Evolutionary conservation across 2,797 vertebrate genomes (phyloP), one percentile per base, ranked within the genome.

Genomic region (Gallinago stenura): DNA sequence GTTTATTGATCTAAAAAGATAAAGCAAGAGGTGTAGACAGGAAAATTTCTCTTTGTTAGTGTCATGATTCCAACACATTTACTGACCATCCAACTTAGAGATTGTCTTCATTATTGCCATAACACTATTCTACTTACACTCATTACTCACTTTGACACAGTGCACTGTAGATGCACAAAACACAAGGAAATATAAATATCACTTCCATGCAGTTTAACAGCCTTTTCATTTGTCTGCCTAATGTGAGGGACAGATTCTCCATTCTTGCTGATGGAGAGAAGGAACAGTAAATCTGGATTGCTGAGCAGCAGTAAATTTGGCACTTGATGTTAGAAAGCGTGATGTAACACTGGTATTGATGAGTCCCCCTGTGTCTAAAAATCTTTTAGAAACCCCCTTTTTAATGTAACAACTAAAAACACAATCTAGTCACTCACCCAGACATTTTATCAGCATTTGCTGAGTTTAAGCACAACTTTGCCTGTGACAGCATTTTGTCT

Each of bases 1-100:
- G 93, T 96, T 94, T 97, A 97, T 97, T 95, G 96, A 96, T 96
- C 77, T 70, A 81, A 93, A 72, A 96, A 97, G 86, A 96, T 53
- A 92, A 96, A 97, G 87, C 64, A 92, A 78, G 92, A 95, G 69
- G 76, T 80, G 45, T 65, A 87, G 88, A 81, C 41, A 73, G 48
- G 58, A 96, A 70, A 86, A 87, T 97, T 94, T 90, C 83, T 97
- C 93, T 97, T 91, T 95, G 95, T 97, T 97, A 96, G 57, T 48
- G 50, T 62, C 87, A 77, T 70, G 91, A 96, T 91, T 95, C 86
- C 66, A 53, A 24, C 12, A 88, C 68, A 65, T 92, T 91, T 94
- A 96, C 87, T 84, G 91, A 93, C 91, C 91, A 51, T 65, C 43
- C 30, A 43, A 7, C 68, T 86, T 76, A 76, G 58, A 88, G 33